phyloP scores from a whole-genome alignment of 1,140 invertebrate species.

The Seison nebaliae region DNA sequence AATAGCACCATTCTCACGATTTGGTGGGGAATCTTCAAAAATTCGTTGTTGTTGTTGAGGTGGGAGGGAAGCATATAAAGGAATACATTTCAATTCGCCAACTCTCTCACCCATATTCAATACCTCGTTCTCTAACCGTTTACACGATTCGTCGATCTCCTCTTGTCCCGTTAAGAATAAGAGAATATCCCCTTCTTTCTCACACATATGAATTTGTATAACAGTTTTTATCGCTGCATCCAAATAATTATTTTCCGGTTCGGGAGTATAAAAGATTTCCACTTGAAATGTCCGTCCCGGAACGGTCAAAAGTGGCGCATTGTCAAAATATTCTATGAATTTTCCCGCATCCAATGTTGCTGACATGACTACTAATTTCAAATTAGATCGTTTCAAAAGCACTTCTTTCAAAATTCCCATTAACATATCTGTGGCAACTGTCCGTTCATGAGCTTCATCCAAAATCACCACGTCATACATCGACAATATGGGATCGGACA shows the following conservation, averaged over 20 bases:
- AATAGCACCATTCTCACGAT: constrained; percentile 67
- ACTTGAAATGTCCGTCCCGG: constrained; percentile 82
- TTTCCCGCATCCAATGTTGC: constrained; percentile 98
- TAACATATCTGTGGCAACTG: constrained; percentile 83
- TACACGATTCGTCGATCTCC: constrained; percentile 99
- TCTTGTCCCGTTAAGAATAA: constrained; percentile 77
- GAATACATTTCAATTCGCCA: constrained; percentile 89
- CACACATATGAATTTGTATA: constrained; percentile 95
- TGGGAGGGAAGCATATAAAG: constrained; percentile 84
- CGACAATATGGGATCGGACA: constrained; percentile 92
- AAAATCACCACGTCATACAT: constrained; percentile 72
- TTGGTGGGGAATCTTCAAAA: constrained; percentile 68
- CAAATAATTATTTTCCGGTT: constrained; percentile 86
- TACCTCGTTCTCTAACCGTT: constrained; percentile 77
- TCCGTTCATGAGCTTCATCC: constrained; percentile 95
- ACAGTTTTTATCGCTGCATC: constrained; percentile 95
- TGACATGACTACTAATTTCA: constrained; percentile 97
- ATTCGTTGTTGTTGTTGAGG: constrained; percentile 88
- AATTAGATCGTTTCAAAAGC: constrained; percentile 60
- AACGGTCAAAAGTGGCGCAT: constrained; percentile 89
- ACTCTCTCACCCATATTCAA: constrained; percentile 83
- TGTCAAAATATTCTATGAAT: constrained; percentile 93
- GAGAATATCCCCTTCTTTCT: constrained; percentile 65
- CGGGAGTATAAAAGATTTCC: constrained; percentile 95
- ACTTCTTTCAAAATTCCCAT: constrained; percentile 96